Base-by-base conservation (phyloP, 2,113 vertebrate genomes). In the Dipodomys ordii region DNA sequence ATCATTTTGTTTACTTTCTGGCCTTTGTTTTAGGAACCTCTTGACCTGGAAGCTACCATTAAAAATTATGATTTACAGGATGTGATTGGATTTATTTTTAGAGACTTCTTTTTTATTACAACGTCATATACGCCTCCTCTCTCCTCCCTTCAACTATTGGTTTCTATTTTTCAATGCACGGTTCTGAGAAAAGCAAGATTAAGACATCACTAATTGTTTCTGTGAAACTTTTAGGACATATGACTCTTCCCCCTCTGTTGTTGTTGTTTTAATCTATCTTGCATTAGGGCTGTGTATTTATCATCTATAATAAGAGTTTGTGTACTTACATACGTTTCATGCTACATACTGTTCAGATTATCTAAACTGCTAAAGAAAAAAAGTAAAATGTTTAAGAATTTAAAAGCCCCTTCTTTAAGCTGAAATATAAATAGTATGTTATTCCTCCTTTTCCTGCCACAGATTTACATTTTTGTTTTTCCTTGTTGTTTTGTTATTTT, bases 21-120 rank as follows among this genome's bases (percentile, higher is more conserved):
- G 28, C 8, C 72, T 88, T 88, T 71, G 4, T 79, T 82, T 82
- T 73, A 72, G 80, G 64, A 67, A 73, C n/a, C 22, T 39, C 35
- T 44, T n/a, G 79, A 35, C 78, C 44, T 87, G 27, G 32, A 92
- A 79, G 57, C 86, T 25, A 46, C 44, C 69, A 28, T 1, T 68
- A 68, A 88, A 92, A 79, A 32, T 72, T 20, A 65, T 23, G 60
- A 87, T 74, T 81, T 87, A n/a, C 87, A 64, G 46, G 30, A 67
- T 84, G 72, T 71, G 39, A 64, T 78, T 93, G 39, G 30, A 60
- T 92, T 83, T 92, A 77, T 93, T 92, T 96, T 87, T 83, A 93
- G 84, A 95, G 18, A 4, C 86, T 23, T 22, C 25, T 53, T 83
- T 81, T 67, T 69, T 91, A 11, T 92, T 53, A 60, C n/a, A 78